Base-by-base conservation (phyloP, 2,113 vertebrate species). In the Gymnobelideus leadbeateri region DNA sequence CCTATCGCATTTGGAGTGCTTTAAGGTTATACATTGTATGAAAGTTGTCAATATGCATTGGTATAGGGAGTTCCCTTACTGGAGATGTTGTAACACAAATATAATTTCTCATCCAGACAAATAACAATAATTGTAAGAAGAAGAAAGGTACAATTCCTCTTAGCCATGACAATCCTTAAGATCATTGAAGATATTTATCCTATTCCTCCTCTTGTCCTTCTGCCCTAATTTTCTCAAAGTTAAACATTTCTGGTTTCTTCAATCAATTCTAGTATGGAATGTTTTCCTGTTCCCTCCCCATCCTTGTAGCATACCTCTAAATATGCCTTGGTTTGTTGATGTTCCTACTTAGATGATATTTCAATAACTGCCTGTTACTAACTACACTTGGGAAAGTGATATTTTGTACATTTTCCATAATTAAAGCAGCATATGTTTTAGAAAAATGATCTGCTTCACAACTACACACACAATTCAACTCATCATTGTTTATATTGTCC, bases 401-500 rank as follows among this genome's bases (percentile, higher is more conserved):
- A 43, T 84, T 84, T 84, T n/a, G 61, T 77, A 37, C 55, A 61
- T 61, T 68, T 68, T 1, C 37, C 16, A 21, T 84, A 84, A 84
- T 43, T 84, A 84, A 84, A 84, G 16, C 43, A 84, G 16, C 14
- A 84, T n/a, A 77, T 84, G 5, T 84, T 43, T 84, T 37, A 84
- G n/a, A 19, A n/a, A n/a, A n/a, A 84, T 1, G 8, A 77, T 77
- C 68, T 84, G 19, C 68, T 43, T 84, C 37, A 84, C 37, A 61
- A 31, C 0, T 24, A 54, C 6, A 24, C 6, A 54, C 23, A 3
- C 23, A 49, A 37, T 37, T 37, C 77, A 95, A 93, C 95, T 96
- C 94, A 95, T 94, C 51, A 26, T 94, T 92, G 51, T 84, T 92
- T 95, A 54, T 52, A 52, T 52, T 19, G 94, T 16, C 24, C 31